A percentile compares a stretch with the other conserved stretches of the same genome.
phyloP scores from a whole-genome alignment of 2,113 vertebrate genomes.

The Oxygymnocypris stewartii region DNA sequence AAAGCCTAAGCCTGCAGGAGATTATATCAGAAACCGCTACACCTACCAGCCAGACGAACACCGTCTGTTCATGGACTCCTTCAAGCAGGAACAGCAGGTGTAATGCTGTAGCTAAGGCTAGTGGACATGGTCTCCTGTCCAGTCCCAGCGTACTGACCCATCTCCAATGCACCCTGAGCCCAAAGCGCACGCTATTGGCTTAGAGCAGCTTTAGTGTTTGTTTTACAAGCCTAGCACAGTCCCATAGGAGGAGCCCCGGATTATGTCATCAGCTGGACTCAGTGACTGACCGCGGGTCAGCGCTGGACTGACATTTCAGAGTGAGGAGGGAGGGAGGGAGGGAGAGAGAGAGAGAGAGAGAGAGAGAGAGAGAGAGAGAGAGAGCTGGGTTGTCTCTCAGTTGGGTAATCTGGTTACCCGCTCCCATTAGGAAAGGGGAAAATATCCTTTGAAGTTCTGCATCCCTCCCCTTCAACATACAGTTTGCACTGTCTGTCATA shows the following conservation, averaged over 20 bases:
- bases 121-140: slow-evolving; percentile 19
- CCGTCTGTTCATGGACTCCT: background rate
- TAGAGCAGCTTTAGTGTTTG: slow-evolving; percentile 30
- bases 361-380: slow-evolving; percentile 8
- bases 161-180: background rate
- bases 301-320: slow-evolving; percentile 28
- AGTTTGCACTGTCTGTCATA: too few species aligned
- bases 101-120: background rate
- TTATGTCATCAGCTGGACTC: slow-evolving; percentile 46
- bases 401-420: background rate
- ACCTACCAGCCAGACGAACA: slow-evolving; percentile 41
- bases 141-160: background rate
- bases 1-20: slow-evolving; percentile 16
- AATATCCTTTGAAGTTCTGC: slow-evolving; percentile 4
- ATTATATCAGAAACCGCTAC: background rate
- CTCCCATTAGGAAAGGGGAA: slow-evolving; percentile 9
- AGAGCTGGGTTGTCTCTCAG: background rate
- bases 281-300: background rate
- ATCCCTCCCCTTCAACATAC: background rate
- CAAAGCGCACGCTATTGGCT: background rate
- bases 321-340: background rate
- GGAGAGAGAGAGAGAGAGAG: slow-evolving; percentile 17
- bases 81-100: background rate
- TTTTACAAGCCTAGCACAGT: slow-evolving; percentile 35
- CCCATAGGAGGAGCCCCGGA: slow-evolving; percentile 42